A percentile compares a stretch with the other conserved stretches of the same genome.
phyloP scores from a whole-genome alignment of 2,797 vertebrate species.

The Nannoperca obscura region DNA sequence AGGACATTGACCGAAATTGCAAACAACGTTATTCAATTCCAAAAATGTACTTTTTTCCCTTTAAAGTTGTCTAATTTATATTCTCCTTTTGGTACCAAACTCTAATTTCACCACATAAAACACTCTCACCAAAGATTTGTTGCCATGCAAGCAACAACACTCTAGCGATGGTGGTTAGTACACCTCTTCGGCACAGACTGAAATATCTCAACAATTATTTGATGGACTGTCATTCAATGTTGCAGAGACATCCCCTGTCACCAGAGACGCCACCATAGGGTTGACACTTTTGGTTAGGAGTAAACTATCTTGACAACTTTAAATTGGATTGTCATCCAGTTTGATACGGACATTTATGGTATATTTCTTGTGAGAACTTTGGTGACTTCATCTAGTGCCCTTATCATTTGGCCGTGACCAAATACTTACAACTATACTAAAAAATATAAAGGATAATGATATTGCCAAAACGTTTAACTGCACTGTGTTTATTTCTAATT shows the following conservation, averaged over 20 bases:
- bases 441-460: too few species aligned
- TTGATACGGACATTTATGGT: not conserved
- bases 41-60: too few species aligned
- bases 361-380: not conserved
- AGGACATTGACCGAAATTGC: not conserved
- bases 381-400: too few species aligned
- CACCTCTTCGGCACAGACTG: not conserved
- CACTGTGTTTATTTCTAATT: too few species aligned
- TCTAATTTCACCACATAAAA: not conserved
- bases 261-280: not conserved
- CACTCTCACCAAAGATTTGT: fast-evolving
- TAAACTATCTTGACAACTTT: not conserved
- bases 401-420: too few species aligned
- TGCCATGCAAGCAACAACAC: not conserved
- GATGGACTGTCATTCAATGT: not conserved
- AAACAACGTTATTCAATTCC: not conserved
- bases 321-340: not conserved
- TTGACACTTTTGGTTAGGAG: not conserved
- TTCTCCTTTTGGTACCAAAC: not conserved
- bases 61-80: not conserved
- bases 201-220: not conserved
- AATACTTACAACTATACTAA: too few species aligned
- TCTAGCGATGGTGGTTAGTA: not conserved
- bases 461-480: too few species aligned
- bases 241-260: not conserved